Evolutionary conservation across 2,113 vertebrate species (phyloP).

Genomic region (Natator depressus): DNA sequence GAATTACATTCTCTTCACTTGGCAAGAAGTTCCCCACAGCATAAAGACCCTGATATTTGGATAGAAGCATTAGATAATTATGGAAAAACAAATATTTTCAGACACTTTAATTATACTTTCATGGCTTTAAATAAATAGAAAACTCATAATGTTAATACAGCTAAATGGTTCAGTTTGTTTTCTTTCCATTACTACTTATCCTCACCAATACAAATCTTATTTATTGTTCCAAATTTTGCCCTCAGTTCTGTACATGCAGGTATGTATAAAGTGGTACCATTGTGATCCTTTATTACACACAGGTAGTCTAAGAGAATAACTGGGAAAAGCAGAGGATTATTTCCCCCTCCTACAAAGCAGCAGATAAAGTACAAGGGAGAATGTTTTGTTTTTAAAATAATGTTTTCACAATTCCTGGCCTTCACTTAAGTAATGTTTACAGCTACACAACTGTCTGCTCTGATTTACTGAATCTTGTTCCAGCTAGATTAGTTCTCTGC

Average conservation of each 20-base stretch:
- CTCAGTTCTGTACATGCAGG: background rate
- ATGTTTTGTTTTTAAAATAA: background rate
- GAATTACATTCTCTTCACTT: slow-evolving; percentile 84
- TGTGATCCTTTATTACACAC: background rate
- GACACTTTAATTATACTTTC: background rate
- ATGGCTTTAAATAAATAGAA: background rate
- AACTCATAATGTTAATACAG: background rate
- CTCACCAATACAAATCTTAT: background rate
- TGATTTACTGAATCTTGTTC: slow-evolving; percentile 32
- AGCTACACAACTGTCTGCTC: background rate
- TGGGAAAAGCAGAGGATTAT: background rate
- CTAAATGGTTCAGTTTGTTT: background rate
- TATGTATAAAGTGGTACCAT: background rate
- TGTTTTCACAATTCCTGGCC: background rate
- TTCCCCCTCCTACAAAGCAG: slow-evolving; percentile 3
- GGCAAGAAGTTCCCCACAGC: slow-evolving; percentile 97
- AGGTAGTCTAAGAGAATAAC: background rate
- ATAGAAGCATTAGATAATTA: slow-evolving; percentile 52
- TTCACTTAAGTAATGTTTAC: background rate
- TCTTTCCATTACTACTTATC: background rate
- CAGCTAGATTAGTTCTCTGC: slow-evolving; percentile 22
- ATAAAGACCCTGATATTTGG: slow-evolving; percentile 86
- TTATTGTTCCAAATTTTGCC: background rate
- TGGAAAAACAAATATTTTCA: background rate
- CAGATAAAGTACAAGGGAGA: background rate